Evolutionary conservation across 92 coral and sea anemone genomes (phyloP), one percentile per base, ranked within the genome.

Genomic region (Actinostola sp.): DNA sequence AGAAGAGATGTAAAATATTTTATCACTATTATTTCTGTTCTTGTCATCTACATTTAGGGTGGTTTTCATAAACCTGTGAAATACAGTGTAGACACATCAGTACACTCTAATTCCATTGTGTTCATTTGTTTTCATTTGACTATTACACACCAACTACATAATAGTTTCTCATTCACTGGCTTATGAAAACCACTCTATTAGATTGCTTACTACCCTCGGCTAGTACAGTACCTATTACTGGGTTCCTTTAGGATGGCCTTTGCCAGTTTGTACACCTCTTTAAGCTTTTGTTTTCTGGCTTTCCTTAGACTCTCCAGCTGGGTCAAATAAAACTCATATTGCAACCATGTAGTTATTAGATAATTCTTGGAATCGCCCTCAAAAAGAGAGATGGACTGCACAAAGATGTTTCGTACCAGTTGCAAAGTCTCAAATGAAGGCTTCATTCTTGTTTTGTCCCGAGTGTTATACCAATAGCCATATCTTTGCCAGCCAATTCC

Each of bases 241-340:
- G 91, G 92, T 65, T 66, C 80, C 65, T 86, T 91, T 2, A 95
- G 77, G 36, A 95, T 72, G 33, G 85, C 71, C 58, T 88, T 95
- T n/a, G 97, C 97, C 44, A 95, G 78, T 77, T 88, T 91, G 35
- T 88, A 63, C 9, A 88, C 92, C 68, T 92, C 95, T 66, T 88
- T 94, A 63, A 62, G 77, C 35, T 61, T 72, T 71, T 72, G 81
- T 66, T 80, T 85, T 33, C 79, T 88, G 11, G 35, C 70, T 32
- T 86, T 91, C 56, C 68, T 64, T 39, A 83, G 65, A 17, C 64
- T 59, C 34, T 69, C 90, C 12, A 75, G 60, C 70, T 64, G 77
- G 7, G 76, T 19, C 20, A 91, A 43, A 29, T 63, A 36, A 55
- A 73, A 77, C 88, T 94, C 98, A 83, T 75, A 91, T 72, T 71